Evolutionary conservation across 2,888 invertebrate genomes (phyloP).

Genomic region (Minunthozetes semirufus): DNA sequence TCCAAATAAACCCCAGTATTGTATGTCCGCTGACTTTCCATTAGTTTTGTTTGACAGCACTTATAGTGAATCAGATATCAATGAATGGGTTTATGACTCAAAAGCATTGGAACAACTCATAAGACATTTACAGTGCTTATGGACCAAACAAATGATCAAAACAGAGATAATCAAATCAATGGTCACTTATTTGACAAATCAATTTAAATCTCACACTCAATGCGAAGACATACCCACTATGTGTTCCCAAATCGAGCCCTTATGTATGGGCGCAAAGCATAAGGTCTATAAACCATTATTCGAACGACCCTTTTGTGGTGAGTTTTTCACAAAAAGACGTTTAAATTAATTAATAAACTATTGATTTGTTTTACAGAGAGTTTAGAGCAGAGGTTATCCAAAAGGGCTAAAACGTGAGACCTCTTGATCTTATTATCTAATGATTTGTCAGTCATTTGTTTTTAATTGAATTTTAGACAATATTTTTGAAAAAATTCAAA

Average conservation of each 20-base stretch:
- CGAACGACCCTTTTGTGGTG: constrained; percentile 70
- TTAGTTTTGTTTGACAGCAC: constrained; percentile 71
- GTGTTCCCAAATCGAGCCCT: constrained; percentile 54
- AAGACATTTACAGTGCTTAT: constrained; percentile 62
- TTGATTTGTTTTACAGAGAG: constrained; percentile 59
- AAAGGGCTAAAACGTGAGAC: neutral
- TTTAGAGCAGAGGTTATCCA: constrained; percentile 65
- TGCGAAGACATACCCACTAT: constrained; percentile 44
- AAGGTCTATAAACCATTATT: constrained; percentile 66
- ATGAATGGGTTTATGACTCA: constrained; percentile 54
- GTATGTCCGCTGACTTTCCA: constrained; percentile 74
- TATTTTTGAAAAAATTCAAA: neutral
- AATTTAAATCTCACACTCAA: neutral
- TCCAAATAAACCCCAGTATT: constrained; percentile 82
- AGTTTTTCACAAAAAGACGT: constrained; percentile 47
- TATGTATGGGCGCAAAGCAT: constrained; percentile 62
- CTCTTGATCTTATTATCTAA: too few species aligned
- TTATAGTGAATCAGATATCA: constrained; percentile 53
- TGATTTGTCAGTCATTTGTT: too few species aligned
- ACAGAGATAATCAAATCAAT: constrained; percentile 29
- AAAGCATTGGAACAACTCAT: constrained; percentile 58
- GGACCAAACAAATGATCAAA: constrained; percentile 65
- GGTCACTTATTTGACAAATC: constrained; percentile 20
- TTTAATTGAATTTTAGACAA: neutral
- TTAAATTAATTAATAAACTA: neutral